Evolutionary conservation across 1,140 invertebrate species (phyloP).

Genomic region (Tetramorium parvispinum): DNA sequence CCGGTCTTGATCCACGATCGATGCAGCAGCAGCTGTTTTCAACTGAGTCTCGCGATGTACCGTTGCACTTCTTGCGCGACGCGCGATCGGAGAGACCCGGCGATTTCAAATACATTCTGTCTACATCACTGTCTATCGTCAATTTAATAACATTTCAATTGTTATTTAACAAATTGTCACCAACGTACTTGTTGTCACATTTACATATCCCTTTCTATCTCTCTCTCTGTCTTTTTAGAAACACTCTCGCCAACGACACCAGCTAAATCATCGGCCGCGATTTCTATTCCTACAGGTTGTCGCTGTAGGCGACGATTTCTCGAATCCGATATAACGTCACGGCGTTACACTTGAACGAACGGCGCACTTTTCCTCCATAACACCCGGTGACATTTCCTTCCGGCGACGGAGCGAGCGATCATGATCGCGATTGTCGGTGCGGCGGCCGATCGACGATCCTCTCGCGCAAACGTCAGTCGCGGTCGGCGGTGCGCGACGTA

Average conservation of each 20-base stretch:
- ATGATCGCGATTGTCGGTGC: neutral
- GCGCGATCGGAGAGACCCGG: constrained; percentile 12
- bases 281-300: constrained; percentile 65
- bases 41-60: constrained; percentile 20
- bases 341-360: neutral
- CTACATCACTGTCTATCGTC: constrained; percentile 10
- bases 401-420: constrained; percentile 21
- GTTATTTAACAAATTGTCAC: neutral
- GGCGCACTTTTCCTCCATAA: constrained; percentile 45
- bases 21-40: constrained; percentile 4
- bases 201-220: neutral
- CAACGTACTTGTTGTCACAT: neutral
- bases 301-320: neutral
- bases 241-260: neutral
- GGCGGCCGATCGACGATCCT: constrained; percentile 11
- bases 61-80: constrained; percentile 44
- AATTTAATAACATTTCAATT: constrained; percentile 15
- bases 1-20: constrained; percentile 20
- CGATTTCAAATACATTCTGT: constrained; percentile 21
- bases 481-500: constrained; percentile 84
- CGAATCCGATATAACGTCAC: constrained; percentile 18
- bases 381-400: constrained; percentile 10
- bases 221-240: neutral
- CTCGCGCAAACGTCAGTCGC: constrained; percentile 80
- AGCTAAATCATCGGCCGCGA: neutral